These are phyloP conservation scores for Chamaea fasciata DNA, from an alignment of 2,113 vertebrate species.

Conservation along the genomic window DNA sequence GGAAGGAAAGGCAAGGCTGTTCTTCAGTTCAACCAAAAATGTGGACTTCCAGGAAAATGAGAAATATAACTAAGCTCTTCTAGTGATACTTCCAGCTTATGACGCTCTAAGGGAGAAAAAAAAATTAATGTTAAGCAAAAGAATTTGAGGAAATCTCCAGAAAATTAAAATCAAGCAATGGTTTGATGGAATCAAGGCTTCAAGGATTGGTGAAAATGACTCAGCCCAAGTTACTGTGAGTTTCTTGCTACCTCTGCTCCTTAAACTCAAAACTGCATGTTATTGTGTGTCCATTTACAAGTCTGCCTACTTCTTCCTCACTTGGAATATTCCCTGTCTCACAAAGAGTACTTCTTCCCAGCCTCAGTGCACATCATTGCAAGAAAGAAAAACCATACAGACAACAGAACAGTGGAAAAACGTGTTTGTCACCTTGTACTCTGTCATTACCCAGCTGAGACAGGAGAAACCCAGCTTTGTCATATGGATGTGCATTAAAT, in stretches of 20 bases:
- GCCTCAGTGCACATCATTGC: not conserved
- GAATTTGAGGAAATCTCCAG: not conserved
- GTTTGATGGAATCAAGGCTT: not conserved
- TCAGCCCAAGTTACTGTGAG: not conserved
- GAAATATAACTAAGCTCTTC: not conserved
- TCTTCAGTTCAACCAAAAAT: not conserved
- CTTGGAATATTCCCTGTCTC: not conserved
- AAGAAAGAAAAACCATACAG: not conserved
- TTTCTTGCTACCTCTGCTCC: not conserved
- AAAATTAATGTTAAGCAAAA: not conserved
- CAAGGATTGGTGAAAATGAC: not conserved
- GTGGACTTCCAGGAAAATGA: not conserved
- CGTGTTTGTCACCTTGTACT: not conserved
- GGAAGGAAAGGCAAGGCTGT: not conserved
- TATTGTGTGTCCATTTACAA: not conserved
- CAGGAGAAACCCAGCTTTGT: not conserved
- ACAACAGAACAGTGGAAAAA: not conserved
- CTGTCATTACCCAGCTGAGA: not conserved
- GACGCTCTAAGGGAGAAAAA: not conserved
- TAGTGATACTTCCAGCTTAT: not conserved
- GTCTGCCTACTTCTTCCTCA: not conserved
- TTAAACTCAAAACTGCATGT: not conserved
- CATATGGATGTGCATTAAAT: fast-evolving
- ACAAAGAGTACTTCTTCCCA: not conserved
- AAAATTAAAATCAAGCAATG: not conserved